Conservation (phyloP, 2,888 invertebrate genomes). For the Furcula furcula region DNA sequence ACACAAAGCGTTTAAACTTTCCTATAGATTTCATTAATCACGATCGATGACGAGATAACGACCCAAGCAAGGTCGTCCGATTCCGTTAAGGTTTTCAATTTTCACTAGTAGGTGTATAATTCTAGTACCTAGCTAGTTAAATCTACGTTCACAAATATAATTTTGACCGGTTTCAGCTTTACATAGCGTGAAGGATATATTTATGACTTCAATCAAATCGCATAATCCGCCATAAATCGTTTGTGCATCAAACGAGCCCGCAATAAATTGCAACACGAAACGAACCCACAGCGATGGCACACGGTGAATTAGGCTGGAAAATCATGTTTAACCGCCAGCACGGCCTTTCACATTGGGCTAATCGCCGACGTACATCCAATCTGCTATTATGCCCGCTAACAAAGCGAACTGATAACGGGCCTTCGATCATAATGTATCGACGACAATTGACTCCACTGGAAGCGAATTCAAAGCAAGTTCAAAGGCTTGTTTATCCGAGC, state of each 20-base stretch:
- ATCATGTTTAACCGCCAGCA: conserved; percentile 45
- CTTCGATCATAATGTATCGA: conserved; percentile 44
- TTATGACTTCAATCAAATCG: conserved; percentile 26
- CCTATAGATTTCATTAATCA: conserved; percentile 29
- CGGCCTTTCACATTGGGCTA: conserved; percentile 60
- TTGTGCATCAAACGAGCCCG: conserved; percentile 44
- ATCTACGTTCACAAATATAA: too few species aligned
- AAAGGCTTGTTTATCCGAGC: conserved; percentile 42
- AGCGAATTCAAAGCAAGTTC: conserved; percentile 32
- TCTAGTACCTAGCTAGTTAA: too few species aligned
- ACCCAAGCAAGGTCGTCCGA: conserved; percentile 28
- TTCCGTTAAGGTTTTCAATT: too few species aligned
- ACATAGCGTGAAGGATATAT: background rate
- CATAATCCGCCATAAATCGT: conserved; percentile 24
- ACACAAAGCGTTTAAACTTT: conserved; percentile 26
- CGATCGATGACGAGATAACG: conserved; percentile 15
- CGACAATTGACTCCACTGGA: conserved; percentile 41
- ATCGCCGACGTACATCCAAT: conserved; percentile 42
- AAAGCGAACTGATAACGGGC: conserved; percentile 50
- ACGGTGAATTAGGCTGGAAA: conserved; percentile 68
- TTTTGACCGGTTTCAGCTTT: background rate
- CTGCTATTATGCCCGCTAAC: conserved; percentile 44
- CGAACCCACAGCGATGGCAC: conserved; percentile 37
- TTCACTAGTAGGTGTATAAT: too few species aligned
- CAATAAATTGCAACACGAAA: conserved; percentile 53